A percentile compares a stretch with the other conserved stretches of the same genome.
Evolutionary conservation across 2,113 vertebrate genomes (phyloP).

Genomic region (Psilopogon haemacephalus): DNA sequence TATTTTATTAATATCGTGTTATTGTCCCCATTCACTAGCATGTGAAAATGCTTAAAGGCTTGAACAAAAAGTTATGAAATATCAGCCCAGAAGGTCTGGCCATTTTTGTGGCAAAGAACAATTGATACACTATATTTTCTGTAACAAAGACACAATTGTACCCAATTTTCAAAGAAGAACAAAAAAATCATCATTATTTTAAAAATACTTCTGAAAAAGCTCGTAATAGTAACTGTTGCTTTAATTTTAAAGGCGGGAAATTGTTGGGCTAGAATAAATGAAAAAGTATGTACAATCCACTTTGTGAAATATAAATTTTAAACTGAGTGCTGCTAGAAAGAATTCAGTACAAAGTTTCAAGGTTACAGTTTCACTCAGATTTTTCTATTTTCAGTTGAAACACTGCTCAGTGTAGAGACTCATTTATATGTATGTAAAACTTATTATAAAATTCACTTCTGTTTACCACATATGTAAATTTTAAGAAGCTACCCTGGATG

Average conservation of each 20-base stretch:
- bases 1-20: background rate
- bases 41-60: background rate
- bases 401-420: background rate
- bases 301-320: background rate
- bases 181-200: background rate
- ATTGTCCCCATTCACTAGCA: background rate
- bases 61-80: background rate
- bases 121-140: background rate
- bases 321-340: background rate
- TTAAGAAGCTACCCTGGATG: background rate
- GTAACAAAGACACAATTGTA: background rate
- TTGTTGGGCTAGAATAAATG: background rate
- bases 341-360: background rate
- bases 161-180: background rate
- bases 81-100: background rate
- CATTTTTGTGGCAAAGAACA: background rate
- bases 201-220: background rate
- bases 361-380: background rate
- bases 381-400: background rate
- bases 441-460: background rate
- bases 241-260: background rate
- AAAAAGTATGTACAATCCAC: background rate
- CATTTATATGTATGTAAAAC: background rate
- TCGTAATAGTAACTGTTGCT: background rate
- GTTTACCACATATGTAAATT: background rate